Conservation (phyloP, 2,888 invertebrate species). For the Petrophora chlorosata region DNA sequence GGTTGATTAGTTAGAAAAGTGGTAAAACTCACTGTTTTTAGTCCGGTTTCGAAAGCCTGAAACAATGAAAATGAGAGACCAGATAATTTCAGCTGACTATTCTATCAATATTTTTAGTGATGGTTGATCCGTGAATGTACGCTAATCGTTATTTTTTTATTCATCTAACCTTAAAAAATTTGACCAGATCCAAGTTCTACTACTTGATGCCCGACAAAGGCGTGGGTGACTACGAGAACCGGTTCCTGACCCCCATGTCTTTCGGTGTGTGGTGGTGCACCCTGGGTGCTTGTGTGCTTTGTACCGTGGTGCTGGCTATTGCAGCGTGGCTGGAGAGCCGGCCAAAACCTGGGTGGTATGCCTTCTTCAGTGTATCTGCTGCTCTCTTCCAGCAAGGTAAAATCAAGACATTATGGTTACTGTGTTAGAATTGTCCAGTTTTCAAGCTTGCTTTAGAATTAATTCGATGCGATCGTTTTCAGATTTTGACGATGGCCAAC, state of each 20-base stretch:
- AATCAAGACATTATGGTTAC: neutral
- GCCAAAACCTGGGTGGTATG: slow-evolving; percentile 52
- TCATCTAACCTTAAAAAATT: neutral
- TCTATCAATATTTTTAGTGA: neutral
- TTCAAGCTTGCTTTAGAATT: neutral
- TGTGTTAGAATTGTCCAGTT: too few species aligned
- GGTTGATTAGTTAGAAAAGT: too few species aligned
- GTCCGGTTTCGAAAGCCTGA: too few species aligned
- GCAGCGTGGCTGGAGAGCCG: slow-evolving; percentile 60
- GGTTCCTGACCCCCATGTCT: slow-evolving; percentile 76
- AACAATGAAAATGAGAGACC: too few species aligned
- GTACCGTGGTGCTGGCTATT: slow-evolving; percentile 60
- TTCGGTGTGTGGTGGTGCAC: slow-evolving; percentile 70
- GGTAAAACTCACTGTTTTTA: too few species aligned
- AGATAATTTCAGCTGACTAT: too few species aligned
- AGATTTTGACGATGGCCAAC: slow-evolving; percentile 71
- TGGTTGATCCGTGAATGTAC: too few species aligned
- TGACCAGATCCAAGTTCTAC: slow-evolving; percentile 67
- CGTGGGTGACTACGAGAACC: slow-evolving; percentile 69
- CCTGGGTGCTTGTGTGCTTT: slow-evolving; percentile 48
- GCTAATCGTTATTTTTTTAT: neutral
- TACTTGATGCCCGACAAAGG: slow-evolving; percentile 69
- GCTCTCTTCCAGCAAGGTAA: slow-evolving; percentile 71
- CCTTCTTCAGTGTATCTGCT: slow-evolving; percentile 68
- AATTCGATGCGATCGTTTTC: slow-evolving; percentile 9